Conservation (phyloP, 2,888 invertebrate species). For the Parelbella ahira region DNA sequence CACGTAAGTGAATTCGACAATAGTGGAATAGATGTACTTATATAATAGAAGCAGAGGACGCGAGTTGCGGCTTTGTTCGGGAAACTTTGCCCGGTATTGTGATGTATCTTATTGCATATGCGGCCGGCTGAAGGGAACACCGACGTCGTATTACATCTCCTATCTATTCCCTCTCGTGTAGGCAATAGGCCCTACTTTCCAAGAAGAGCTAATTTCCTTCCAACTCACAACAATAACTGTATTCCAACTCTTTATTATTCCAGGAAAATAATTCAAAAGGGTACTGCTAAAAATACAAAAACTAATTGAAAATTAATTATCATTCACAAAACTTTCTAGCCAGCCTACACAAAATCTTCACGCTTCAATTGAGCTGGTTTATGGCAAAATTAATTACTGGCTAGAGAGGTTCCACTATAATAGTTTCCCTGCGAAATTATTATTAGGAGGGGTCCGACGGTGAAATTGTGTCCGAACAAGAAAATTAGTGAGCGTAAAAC, state of each 20-base stretch:
- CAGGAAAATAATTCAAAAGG: slow-evolving; percentile 22
- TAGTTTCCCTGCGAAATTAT: slow-evolving; percentile 77
- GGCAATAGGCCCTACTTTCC: too few species aligned
- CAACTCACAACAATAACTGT: slow-evolving; percentile 24
- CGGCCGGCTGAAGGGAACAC: slow-evolving; percentile 47
- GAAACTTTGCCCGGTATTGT: slow-evolving; percentile 60
- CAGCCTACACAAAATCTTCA: slow-evolving; percentile 74
- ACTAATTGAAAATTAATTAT: slow-evolving; percentile 64
- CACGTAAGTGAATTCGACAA: slow-evolving; percentile 68
- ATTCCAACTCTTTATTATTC: slow-evolving; percentile 23
- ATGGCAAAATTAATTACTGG: slow-evolving; percentile 78
- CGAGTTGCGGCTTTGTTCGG: slow-evolving; percentile 70
- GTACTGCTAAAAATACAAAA: slow-evolving; percentile 53
- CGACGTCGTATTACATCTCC: slow-evolving; percentile 36
- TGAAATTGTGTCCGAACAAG: slow-evolving; percentile 79
- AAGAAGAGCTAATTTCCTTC: slow-evolving; percentile 1
- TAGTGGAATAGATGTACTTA: slow-evolving; percentile 57
- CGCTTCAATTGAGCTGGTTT: slow-evolving; percentile 78
- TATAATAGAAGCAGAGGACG: slow-evolving; percentile 49
- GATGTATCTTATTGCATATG: slow-evolving; percentile 69
- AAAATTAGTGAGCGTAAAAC: slow-evolving; percentile 80
- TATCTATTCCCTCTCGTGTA: background rate
- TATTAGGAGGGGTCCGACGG: slow-evolving; percentile 69
- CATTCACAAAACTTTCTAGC: slow-evolving; percentile 62
- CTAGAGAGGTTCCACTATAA: slow-evolving; percentile 77